Evolutionary conservation across 2,888 invertebrate species (phyloP).

Genomic region (Poecilus cupreus): DNA sequence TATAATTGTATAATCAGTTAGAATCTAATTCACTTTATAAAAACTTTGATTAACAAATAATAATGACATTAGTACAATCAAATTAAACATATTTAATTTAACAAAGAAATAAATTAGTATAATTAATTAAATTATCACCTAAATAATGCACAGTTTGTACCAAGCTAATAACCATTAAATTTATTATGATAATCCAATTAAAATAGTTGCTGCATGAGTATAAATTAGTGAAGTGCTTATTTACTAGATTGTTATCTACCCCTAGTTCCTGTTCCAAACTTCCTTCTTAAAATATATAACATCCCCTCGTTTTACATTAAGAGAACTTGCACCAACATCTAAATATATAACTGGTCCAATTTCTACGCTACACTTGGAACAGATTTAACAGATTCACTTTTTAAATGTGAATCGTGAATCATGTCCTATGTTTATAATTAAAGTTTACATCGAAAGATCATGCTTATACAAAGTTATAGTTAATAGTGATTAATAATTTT

Average conservation of each 20-base stretch:
- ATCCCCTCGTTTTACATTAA: background rate
- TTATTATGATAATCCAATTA: too few species aligned
- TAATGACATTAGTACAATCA: background rate
- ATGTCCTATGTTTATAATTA: conserved; percentile 14
- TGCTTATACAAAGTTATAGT: background rate
- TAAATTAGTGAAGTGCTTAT: background rate
- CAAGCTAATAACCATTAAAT: too few species aligned
- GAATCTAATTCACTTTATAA: background rate
- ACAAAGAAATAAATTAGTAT: too few species aligned
- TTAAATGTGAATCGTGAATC: background rate
- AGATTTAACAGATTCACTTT: background rate
- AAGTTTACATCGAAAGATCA: background rate
- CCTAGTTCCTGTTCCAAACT: conserved; percentile 28
- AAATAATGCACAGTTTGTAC: too few species aligned
- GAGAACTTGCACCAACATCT: background rate
- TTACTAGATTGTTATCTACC: background rate
- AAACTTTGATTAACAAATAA: background rate
- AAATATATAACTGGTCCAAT: conserved; percentile 32
- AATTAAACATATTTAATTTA: too few species aligned
- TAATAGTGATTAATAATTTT: background rate
- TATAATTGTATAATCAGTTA: background rate
- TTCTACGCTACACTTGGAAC: background rate
- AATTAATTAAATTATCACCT: too few species aligned
- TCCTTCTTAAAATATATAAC: conserved; percentile 5
- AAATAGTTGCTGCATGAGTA: background rate